Percentiles rank a stretch among this genome's conserved stretches.
Evolutionary conservation across 2,888 invertebrate genomes (phyloP).

Genomic region (Biston betularia): DNA sequence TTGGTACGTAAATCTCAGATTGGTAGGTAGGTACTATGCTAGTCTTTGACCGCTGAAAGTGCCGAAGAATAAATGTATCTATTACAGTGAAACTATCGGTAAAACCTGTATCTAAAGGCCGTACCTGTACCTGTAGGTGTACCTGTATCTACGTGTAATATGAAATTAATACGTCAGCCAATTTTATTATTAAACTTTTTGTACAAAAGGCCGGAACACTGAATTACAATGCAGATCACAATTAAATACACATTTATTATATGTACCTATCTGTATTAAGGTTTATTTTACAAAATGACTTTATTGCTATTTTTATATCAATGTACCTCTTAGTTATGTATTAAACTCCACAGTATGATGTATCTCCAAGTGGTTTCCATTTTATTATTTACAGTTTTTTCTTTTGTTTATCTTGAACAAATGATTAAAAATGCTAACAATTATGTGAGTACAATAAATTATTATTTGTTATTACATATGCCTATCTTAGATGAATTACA

Average conservation of each 20-base stretch:
- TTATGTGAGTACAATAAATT: slow-evolving; percentile 36
- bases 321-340: neutral
- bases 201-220: neutral
- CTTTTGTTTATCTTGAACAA: slow-evolving; percentile 24
- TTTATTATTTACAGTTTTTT: slow-evolving; percentile 14
- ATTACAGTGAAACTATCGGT: too few species aligned
- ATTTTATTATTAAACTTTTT: neutral
- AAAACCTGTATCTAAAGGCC: too few species aligned
- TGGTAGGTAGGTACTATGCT: too few species aligned
- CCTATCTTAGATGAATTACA: too few species aligned
- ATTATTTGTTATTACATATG: too few species aligned
- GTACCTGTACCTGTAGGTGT: too few species aligned
- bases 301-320: neutral
- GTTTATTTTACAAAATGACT: slow-evolving; percentile 1
- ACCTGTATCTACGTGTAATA: neutral
- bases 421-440: slow-evolving; percentile 34
- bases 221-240: neutral
- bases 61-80: too few species aligned
- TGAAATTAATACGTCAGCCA: neutral
- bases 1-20: too few species aligned
- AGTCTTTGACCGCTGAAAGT: too few species aligned
- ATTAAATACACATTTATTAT: slow-evolving; percentile 12
- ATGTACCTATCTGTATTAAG: neutral
- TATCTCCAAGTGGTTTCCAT: slow-evolving; percentile 3
- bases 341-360: neutral